These are phyloP conservation scores for Catostylus mosaicus DNA, from an alignment of 30 jellyfish, hydroid and myxozoan species.

Conservation along the genomic window DNA sequence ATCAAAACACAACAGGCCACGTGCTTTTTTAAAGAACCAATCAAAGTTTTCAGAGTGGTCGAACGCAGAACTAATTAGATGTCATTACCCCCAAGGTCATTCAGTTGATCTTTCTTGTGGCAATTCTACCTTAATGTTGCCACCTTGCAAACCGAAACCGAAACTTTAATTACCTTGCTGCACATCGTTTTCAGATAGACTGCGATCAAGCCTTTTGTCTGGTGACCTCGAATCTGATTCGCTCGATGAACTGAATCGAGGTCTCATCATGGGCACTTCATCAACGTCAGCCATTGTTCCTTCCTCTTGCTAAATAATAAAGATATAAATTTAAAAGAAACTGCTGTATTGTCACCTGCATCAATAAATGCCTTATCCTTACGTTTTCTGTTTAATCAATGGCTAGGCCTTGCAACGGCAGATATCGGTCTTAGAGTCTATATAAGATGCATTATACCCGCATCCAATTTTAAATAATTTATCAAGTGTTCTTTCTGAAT, in stretches of 20 bases:
- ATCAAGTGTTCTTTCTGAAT: no score
- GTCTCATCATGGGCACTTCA: constrained; percentile 25
- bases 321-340: not conserved
- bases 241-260: not conserved
- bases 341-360: not conserved
- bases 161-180: not conserved
- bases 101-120: no score
- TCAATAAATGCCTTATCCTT: not conserved
- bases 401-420: no score
- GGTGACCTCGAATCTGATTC: not conserved
- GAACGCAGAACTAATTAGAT: not conserved
- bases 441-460: no score
- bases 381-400: no score
- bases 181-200: constrained; percentile 2
- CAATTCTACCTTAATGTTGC: no score
- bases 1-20: no score
- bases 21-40: no score
- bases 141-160: no score
- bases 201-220: constrained; percentile 5
- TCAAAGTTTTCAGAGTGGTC: no score
- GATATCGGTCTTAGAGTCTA: no score
- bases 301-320: not conserved
- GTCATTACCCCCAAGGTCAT: not conserved
- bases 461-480: no score
- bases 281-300: constrained; percentile 26